phyloP scores from a whole-genome alignment of 2,888 invertebrate species.

The Augochlorella aurata region DNA sequence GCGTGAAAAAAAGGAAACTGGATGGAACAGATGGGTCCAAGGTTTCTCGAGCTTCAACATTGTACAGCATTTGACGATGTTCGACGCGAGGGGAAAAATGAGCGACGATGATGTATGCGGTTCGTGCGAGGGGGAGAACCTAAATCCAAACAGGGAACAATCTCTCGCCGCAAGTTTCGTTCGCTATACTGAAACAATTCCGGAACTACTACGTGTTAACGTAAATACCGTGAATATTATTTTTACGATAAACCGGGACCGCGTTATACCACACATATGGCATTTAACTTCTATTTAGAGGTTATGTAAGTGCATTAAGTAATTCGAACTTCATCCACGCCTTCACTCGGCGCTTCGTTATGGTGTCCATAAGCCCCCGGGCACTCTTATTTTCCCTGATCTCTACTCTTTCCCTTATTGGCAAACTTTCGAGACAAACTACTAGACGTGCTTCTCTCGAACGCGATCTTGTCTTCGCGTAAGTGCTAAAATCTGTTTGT shows the following conservation, averaged over 20 bases:
- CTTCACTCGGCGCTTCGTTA: no score
- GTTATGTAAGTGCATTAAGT: no score
- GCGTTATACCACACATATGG: no score
- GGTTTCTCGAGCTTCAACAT: not conserved
- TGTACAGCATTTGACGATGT: not conserved
- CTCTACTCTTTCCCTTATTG: no score
- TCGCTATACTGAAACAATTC: not conserved
- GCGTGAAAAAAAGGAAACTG: constrained; percentile 10
- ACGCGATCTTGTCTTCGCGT: no score
- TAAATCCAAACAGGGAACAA: constrained; percentile 2
- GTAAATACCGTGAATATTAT: no score
- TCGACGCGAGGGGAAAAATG: constrained; percentile 10
- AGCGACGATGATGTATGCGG: constrained; percentile 7
- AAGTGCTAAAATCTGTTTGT: no score
- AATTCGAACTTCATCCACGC: no score
- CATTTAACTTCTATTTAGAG: no score
- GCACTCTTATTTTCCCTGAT: no score
- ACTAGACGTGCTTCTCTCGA: not conserved
- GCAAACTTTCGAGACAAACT: not conserved
- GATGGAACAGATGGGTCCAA: constrained; percentile 14
- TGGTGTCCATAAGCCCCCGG: no score
- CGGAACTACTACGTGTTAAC: not conserved
- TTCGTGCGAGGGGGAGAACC: not conserved
- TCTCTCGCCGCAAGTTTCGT: not conserved
- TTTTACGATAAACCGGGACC: no score